These are phyloP conservation scores for Pangasius krempfi DNA, from an alignment of 2,797 vertebrate genomes.

Conservation along the genomic window DNA sequence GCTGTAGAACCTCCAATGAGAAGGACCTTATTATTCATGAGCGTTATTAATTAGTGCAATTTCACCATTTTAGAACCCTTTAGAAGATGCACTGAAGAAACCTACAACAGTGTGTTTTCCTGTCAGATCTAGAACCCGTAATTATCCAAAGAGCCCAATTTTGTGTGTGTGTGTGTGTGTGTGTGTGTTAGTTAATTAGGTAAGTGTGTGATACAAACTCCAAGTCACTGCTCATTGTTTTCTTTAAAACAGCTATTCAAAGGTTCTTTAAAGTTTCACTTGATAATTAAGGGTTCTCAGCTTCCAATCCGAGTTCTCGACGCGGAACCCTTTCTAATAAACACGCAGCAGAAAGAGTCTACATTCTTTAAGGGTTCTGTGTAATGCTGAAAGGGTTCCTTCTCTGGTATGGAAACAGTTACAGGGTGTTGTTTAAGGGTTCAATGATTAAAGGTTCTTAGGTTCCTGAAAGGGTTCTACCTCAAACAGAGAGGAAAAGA, in stretches of 20 bases:
- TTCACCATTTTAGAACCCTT: background rate
- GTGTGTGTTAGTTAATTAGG: no score
- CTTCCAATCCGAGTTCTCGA: background rate
- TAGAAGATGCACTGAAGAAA: background rate
- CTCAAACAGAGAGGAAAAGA: no score
- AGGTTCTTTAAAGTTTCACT: no score
- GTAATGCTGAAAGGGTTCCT: background rate
- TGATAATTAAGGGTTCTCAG: background rate
- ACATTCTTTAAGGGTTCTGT: background rate
- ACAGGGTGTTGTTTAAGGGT: background rate
- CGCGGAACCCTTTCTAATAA: background rate
- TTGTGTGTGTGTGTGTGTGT: background rate
- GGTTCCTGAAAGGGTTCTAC: background rate
- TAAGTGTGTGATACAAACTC: background rate
- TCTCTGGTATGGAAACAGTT: background rate
- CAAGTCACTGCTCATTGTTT: background rate
- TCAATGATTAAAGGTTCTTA: background rate
- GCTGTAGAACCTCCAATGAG: background rate
- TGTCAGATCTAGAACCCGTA: background rate
- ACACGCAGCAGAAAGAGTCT: background rate
- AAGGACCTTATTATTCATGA: background rate
- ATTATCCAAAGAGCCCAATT: background rate
- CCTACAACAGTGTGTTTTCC: background rate
- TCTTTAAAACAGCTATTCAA: no score
- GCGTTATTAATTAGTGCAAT: background rate